Conservation (phyloP, 2,888 invertebrate species). For the Napeogenes sylphis region DNA sequence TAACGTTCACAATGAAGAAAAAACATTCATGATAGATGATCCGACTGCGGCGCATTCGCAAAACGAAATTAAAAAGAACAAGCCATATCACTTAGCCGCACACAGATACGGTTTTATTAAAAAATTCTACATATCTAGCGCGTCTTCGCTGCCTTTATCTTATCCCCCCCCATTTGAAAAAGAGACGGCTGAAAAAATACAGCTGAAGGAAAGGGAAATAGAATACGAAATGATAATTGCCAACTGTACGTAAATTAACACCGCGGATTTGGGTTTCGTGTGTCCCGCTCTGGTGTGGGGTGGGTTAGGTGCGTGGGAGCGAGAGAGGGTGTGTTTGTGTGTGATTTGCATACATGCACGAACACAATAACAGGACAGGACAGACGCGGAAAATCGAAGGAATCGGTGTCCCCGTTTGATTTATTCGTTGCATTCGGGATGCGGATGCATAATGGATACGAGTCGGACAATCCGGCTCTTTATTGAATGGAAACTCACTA, state of each 20-base stretch:
- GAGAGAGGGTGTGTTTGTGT: conserved; percentile 55
- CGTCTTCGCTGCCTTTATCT: conserved; percentile 69
- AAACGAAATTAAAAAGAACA: conserved; percentile 77
- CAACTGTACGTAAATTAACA: conserved; percentile 77
- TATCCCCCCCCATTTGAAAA: conserved; percentile 52
- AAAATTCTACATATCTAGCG: conserved; percentile 76
- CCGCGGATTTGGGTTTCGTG: conserved; percentile 60
- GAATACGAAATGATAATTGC: conserved; percentile 75
- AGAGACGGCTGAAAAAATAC: conserved; percentile 66
- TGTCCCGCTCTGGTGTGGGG: conserved; percentile 42
- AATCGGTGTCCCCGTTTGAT: conserved; percentile 64
- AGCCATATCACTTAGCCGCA: conserved; percentile 77
- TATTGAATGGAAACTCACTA: conserved; percentile 24
- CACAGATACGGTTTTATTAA: conserved; percentile 75
- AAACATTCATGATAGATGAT: conserved; percentile 68
- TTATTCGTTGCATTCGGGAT: conserved; percentile 48
- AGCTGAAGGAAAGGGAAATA: conserved; percentile 63
- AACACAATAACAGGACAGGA: conserved; percentile 62
- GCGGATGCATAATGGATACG: conserved; percentile 57
- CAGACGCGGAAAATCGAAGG: conserved; percentile 70
- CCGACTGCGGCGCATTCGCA: conserved; percentile 43
- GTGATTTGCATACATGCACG: conserved; percentile 73
- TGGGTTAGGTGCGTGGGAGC: conserved; percentile 36
- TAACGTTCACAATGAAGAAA: conserved; percentile 45
- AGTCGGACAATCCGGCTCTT: conserved; percentile 30